These are phyloP conservation scores for Epizoanthus stellaris DNA, from an alignment of 92 coral and sea anemone genomes.

Conservation along the genomic window DNA sequence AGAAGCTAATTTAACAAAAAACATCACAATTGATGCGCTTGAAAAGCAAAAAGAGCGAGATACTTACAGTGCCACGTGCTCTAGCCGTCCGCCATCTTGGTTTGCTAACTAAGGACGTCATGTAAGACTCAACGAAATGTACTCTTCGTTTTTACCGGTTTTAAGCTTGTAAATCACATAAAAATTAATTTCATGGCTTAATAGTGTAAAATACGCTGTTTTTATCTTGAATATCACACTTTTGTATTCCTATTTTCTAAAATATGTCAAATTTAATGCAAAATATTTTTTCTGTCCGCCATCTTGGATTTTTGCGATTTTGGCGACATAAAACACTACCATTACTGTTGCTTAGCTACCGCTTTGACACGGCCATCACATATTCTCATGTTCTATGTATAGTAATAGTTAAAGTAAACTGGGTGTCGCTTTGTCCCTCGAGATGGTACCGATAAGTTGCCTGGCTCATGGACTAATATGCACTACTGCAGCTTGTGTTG, in stretches of 20 bases:
- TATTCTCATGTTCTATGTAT: slow-evolving; percentile 17
- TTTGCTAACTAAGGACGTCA: slow-evolving; percentile 24
- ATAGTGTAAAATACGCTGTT: slow-evolving; percentile 12
- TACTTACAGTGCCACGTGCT: slow-evolving; percentile 37
- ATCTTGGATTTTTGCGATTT: slow-evolving; percentile 5
- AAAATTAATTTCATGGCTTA: slow-evolving; percentile 11
- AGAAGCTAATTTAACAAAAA: slow-evolving; percentile 22
- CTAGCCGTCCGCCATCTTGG: slow-evolving; percentile 36
- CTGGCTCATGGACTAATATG: slow-evolving; percentile 18
- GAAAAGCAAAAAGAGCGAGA: slow-evolving; percentile 19
- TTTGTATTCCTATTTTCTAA: slow-evolving; percentile 2
- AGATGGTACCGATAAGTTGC: slow-evolving; percentile 23
- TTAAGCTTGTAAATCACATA: slow-evolving; percentile 5
- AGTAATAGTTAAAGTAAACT: slow-evolving; percentile 10
- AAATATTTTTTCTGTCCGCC: slow-evolving; percentile 2
- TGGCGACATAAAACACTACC: not conserved
- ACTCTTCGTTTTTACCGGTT: slow-evolving; percentile 13
- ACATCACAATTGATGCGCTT: slow-evolving; percentile 15
- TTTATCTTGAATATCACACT: slow-evolving; percentile 5
- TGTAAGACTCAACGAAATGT: slow-evolving; percentile 21
- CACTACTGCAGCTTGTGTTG: too few relatives aligned
- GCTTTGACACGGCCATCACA: slow-evolving; percentile 27
- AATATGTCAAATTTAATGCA: slow-evolving; percentile 3
- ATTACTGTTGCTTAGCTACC: slow-evolving; percentile 23
- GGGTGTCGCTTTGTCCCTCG: slow-evolving; percentile 29